Evolutionary conservation across 2,113 vertebrate genomes (phyloP).

Genomic region (human): DNA sequence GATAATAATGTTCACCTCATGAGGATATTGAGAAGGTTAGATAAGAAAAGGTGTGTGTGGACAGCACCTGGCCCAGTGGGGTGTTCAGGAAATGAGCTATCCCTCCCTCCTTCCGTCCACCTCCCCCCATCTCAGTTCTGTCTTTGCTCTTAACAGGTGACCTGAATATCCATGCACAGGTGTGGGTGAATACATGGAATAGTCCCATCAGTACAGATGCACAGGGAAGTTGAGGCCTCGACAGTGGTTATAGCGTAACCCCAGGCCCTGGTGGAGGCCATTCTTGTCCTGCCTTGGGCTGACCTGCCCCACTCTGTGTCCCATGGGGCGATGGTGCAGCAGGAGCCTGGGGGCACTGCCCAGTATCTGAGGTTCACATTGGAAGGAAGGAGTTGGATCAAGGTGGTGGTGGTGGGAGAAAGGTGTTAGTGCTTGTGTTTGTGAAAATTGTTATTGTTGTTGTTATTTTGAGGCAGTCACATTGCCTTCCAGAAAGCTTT

Average conservation of each 20-base stretch:
- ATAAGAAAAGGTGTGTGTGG: background rate
- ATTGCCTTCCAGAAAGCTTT: background rate
- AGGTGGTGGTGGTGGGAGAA: background rate
- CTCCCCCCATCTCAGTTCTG: background rate
- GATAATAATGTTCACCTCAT: background rate
- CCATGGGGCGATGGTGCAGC: rapidly evolving
- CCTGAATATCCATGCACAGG: background rate
- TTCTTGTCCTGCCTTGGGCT: background rate
- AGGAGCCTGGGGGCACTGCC: background rate
- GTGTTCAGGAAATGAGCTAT: background rate
- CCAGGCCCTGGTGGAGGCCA: background rate
- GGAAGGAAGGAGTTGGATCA: background rate
- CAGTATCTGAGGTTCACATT: background rate
- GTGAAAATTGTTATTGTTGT: background rate
- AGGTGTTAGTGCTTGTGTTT: background rate
- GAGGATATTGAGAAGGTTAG: background rate
- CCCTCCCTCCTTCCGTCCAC: too few relatives aligned
- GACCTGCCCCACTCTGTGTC: background rate
- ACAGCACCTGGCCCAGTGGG: too few relatives aligned
- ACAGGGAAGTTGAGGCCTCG: background rate
- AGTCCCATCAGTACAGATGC: background rate
- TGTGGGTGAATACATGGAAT: background rate
- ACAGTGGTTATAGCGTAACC: background rate
- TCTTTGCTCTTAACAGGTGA: background rate
- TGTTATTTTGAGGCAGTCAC: background rate